Conservation (phyloP, 2,797 vertebrate genomes). For the Ctenosaura bakeri region DNA sequence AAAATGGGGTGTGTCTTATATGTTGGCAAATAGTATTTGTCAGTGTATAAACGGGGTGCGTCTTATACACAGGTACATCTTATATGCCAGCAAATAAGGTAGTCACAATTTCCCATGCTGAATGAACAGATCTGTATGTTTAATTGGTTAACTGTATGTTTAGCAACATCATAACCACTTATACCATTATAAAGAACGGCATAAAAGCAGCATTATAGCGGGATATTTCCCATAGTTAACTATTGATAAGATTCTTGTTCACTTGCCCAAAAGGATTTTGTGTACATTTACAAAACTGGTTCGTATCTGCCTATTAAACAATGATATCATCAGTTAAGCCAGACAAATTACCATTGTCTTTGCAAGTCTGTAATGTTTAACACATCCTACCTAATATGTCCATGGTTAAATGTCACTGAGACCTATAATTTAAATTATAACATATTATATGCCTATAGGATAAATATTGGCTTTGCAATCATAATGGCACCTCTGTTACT, state of each 20-base stretch:
- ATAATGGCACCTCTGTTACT: not conserved
- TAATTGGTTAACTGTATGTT: not conserved
- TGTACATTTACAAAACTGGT: not conserved
- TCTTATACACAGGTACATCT: too few relatives aligned
- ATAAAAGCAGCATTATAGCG: too few relatives aligned
- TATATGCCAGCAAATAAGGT: too few relatives aligned
- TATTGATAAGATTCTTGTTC: not conserved
- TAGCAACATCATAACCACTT: not conserved
- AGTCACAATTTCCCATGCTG: not conserved
- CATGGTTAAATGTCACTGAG: not conserved
- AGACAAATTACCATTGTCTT: not conserved
- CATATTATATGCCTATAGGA: not conserved
- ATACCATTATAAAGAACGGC: too few relatives aligned
- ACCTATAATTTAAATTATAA: not conserved
- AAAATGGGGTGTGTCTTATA: too few relatives aligned
- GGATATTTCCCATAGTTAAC: not conserved
- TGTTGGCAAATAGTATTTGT: too few relatives aligned
- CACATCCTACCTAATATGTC: not conserved
- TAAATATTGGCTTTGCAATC: too few relatives aligned
- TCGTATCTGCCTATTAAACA: not conserved
- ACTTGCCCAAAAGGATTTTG: not conserved
- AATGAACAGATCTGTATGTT: not conserved
- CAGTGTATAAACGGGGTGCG: too few relatives aligned
- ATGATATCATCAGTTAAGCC: not conserved
- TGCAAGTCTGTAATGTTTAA: not conserved